Base-by-base conservation (phyloP, 37 sponge, comb jelly and placozoan genomes). In the Petrosia ficiformis region DNA sequence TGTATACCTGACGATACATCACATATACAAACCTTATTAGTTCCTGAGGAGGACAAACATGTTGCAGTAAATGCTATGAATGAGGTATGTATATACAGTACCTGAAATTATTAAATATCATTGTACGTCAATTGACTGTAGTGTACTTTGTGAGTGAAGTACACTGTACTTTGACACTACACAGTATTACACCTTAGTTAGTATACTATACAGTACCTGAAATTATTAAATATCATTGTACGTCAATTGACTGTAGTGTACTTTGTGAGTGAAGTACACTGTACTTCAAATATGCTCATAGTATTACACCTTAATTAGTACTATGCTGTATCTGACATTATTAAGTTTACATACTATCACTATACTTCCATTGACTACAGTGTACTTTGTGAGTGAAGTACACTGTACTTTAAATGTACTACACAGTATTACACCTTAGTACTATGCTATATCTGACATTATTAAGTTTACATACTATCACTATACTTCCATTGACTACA, bases 1-100 rank as follows among this genome's bases (percentile, higher is more conserved):
- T 84, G 85, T 56, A 80, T 97, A 10, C 89, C 94, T 2, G 86
- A 94, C 42, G 68, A 90, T 39, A 59, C 57, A 14, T 65, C 72
- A 21, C n/a, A n/a, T n/a, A n/a, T n/a, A n/a, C 14, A 57, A 26
- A 82, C 63, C 0, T 63, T 56, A 30, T 5, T 35, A 39, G 71
- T 91, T 24, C 29, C 77, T 34, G 30, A 81, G 39, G 76, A 78
- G 40, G 92, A 86, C 59, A 63, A 69, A 43, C 57, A 79, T 36
- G 80, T 80, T 16, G 84, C 77, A 42, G 44, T 63, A 72, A 76
- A 79, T 14, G 83, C 84, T 11, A 44, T 89, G 72, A 60, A 56
- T 71, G 80, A 89, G 72, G 89, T 89, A 39, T 21, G 75, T 30
- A 21, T 42, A 24, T 2, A 21, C 6, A 22, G 14, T 19, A 19